A percentile compares a stretch with the other conserved stretches of the same genome.
Evolutionary conservation across 2,888 invertebrate species (phyloP).

Genomic region (Mesoligia furuncula): DNA sequence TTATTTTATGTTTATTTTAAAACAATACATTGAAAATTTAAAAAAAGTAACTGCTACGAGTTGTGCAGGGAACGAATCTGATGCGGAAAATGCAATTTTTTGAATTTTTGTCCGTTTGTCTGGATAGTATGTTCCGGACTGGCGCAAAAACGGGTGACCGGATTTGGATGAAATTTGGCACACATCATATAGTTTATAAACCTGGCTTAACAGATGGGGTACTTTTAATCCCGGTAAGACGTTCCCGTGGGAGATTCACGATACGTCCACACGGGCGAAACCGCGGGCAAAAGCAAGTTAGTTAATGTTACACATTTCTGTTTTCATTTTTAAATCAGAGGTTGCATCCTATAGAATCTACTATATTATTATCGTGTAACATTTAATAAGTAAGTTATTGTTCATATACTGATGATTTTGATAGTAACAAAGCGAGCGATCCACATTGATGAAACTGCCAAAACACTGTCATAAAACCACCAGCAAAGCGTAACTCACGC

Average conservation of each 20-base stretch:
- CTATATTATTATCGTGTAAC: constrained; percentile 1
- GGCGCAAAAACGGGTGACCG: neutral
- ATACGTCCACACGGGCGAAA: neutral
- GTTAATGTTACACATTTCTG: neutral
- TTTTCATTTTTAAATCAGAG: neutral
- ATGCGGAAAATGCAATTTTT: no score
- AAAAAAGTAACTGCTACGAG: no score
- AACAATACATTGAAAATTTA: neutral
- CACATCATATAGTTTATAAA: neutral
- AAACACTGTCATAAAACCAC: constrained; percentile 76
- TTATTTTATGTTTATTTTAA: no score
- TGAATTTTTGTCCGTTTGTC: no score
- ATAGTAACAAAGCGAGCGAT: constrained; percentile 48
- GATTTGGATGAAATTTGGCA: neutral
- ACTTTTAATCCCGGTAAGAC: neutral
- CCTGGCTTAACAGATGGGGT: neutral
- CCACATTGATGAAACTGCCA: constrained; percentile 70
- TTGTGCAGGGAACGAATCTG: no score
- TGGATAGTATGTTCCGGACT: no score
- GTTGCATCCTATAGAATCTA: neutral
- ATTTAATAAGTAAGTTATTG: neutral
- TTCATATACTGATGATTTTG: constrained; percentile 5
- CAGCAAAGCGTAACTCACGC: constrained; percentile 74
- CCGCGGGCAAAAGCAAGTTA: neutral
- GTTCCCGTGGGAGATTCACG: neutral